Conservation (phyloP, 2,797 vertebrate genomes). For the Chelon auratus region DNA sequence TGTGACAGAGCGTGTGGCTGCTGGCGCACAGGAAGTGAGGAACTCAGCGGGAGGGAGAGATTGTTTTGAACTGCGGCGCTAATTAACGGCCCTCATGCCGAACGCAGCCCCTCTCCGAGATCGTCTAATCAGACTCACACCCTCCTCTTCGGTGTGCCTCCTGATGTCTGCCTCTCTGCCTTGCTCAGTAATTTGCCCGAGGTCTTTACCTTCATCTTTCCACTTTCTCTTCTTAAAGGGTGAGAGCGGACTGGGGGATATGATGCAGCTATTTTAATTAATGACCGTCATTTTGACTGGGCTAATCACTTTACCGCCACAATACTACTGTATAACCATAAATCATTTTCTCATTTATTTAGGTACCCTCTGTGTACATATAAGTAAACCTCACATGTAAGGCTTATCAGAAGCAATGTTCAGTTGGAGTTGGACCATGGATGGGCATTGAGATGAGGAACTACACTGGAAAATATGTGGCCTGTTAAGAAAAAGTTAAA, state of each 20-base stretch:
- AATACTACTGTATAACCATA: background rate
- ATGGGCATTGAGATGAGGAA: background rate
- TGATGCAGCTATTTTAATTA: conserved; percentile 44
- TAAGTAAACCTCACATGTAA: conserved; percentile 2
- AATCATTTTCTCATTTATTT: background rate
- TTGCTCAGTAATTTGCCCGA: conserved; percentile 45
- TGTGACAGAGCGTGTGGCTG: conserved; percentile 44
- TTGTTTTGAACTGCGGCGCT: conserved; percentile 64
- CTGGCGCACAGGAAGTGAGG: conserved; percentile 24
- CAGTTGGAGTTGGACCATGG: background rate
- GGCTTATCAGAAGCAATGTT: background rate
- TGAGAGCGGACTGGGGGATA: conserved; percentile 18
- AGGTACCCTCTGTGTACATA: background rate
- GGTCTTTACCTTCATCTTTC: conserved; percentile 47
- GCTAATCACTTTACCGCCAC: background rate
- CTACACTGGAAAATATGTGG: too few relatives aligned
- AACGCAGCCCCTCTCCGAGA: conserved; percentile 41
- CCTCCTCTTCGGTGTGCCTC: conserved; percentile 27
- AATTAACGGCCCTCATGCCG: conserved; percentile 67
- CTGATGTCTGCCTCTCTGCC: conserved; percentile 40
- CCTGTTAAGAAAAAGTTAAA: too few relatives aligned
- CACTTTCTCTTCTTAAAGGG: conserved; percentile 31
- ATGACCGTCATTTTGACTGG: conserved; percentile 6
- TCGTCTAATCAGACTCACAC: conserved; percentile 55
- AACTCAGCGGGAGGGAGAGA: conserved; percentile 51